These are phyloP conservation scores for Drosophila mojavensis DNA, from an alignment of 1,140 invertebrate species.

Conservation along the genomic window DNA sequence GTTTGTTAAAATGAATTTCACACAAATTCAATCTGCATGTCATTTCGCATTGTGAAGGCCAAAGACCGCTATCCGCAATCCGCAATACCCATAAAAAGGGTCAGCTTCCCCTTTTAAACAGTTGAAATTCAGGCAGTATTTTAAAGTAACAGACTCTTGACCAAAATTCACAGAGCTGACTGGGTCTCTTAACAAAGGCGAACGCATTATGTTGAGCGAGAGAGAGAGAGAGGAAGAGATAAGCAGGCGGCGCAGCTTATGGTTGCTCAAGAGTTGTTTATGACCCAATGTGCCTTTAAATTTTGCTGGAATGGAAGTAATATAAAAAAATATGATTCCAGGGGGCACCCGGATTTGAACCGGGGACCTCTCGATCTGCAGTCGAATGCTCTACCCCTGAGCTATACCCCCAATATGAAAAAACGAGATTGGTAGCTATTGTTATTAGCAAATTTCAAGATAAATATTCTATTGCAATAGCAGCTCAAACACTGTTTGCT, in stretches of 20 bases:
- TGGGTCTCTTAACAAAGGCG: conserved; percentile 25
- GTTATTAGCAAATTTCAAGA: neutral
- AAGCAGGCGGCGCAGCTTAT: neutral
- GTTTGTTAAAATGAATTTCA: conserved; percentile 74
- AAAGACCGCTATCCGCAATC: conserved; percentile 7
- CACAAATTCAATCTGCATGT: conserved; percentile 70
- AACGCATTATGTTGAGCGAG: conserved; percentile 19
- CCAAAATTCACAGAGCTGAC: conserved; percentile 47
- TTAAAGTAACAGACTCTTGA: conserved; percentile 25
- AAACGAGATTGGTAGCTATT: neutral
- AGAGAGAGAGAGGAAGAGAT: neutral
- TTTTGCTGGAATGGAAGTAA: conserved; percentile 9
- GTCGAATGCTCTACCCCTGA: conserved; percentile 97
- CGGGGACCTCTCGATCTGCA: conserved; percentile 97
- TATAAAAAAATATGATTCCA: conserved; percentile 62
- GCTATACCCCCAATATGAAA: conserved; percentile 89
- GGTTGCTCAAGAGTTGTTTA: conserved; percentile 32
- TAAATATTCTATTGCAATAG: neutral
- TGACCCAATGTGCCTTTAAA: conserved; percentile 14
- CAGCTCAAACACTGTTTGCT: conserved; percentile 6
- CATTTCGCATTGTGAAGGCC: conserved; percentile 7
- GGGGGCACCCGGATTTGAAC: conserved; percentile 97
- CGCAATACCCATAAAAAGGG: conserved; percentile 15
- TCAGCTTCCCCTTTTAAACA: conserved; percentile 10
- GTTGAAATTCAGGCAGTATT: conserved; percentile 25